A percentile compares a stretch with the other conserved stretches of the same genome.
These are phyloP conservation scores for Hiodon tergisus DNA, from an alignment of 2,113 vertebrate species.

Conservation along the genomic window DNA sequence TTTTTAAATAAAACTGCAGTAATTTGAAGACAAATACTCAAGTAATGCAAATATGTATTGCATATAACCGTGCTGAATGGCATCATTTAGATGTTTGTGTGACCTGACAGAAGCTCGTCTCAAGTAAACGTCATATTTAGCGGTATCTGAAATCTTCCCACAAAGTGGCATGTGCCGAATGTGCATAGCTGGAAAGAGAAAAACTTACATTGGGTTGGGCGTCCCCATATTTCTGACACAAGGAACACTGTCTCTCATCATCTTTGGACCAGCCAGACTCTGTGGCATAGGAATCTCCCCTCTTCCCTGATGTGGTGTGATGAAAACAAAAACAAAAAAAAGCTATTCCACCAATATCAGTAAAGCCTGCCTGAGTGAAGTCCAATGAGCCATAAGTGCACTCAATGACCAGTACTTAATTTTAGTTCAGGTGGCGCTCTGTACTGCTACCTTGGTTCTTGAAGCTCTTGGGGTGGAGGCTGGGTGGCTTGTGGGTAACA, in stretches of 20 bases:
- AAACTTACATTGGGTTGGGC: slow-evolving; percentile 66
- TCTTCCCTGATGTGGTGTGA: slow-evolving; percentile 36
- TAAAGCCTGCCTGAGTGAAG: background rate
- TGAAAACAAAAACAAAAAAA: background rate
- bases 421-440: background rate
- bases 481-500: slow-evolving; percentile 27
- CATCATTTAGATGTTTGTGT: no score
- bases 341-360: background rate
- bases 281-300: slow-evolving; percentile 1
- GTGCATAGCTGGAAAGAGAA: background rate
- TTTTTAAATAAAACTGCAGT: no score
- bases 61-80: no score
- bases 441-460: background rate
- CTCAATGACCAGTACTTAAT: no score
- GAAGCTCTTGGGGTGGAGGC: background rate
- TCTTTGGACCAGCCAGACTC: slow-evolving; percentile 44
- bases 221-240: slow-evolving; percentile 78
- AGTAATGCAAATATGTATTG: no score
- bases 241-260: slow-evolving; percentile 73
- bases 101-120: no score
- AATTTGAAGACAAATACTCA: no score
- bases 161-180: background rate
- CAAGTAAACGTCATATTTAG: background rate
- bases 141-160: background rate
- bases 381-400: background rate